Base-by-base conservation (phyloP, 2,113 vertebrate species). In the Damaliscus lunatus region DNA sequence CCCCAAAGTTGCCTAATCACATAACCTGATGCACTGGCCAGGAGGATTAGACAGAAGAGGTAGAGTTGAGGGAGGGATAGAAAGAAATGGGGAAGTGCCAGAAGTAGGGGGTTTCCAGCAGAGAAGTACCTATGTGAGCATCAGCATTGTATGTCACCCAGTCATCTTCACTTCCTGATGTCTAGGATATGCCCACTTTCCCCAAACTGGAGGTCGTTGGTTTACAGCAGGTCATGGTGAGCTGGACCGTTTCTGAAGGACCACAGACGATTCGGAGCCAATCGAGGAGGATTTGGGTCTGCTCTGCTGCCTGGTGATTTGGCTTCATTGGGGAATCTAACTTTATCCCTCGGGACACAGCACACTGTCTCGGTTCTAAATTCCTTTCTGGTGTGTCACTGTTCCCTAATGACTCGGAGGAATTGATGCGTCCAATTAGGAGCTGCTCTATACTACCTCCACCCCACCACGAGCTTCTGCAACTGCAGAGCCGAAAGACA, bases 81-180 rank as follows among this genome's bases (percentile, higher is more conserved):
- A 77, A 12, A 90, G 36, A 84, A 78, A 90, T 64, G 80, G 43
- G 85, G 53, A 95, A 96, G 33, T 11, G 13, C 1, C 27, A 85
- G 80, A 48, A 62, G 23, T 2, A 81, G 93, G 91, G 94, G 25
- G 15, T 96, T 97, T 95, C 86, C 83, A 46, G 55, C 52, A 16
- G 43, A 85, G 53, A 92, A 92, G 91, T 55, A 15, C 57, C 74
- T 71, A 27, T 17, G 52, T 3, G 15, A 90, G 9, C 31, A 17
- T 55, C 33, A 43, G 29, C 57, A 52, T 19, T 94, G 25, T 31
- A 43, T 46, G 21, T 53, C n/a, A 16, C 43, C 46, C 27, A 1
- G 14, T 1, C 15, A 2, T 7, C 40, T 67, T 21, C 7, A 6
- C 25, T 64, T 25, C 48, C 77, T 40, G 3, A 10, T 67, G 40